These are phyloP conservation scores for Protomyctophum bolini DNA, from an alignment of 2,113 vertebrate genomes.

Conservation along the genomic window DNA sequence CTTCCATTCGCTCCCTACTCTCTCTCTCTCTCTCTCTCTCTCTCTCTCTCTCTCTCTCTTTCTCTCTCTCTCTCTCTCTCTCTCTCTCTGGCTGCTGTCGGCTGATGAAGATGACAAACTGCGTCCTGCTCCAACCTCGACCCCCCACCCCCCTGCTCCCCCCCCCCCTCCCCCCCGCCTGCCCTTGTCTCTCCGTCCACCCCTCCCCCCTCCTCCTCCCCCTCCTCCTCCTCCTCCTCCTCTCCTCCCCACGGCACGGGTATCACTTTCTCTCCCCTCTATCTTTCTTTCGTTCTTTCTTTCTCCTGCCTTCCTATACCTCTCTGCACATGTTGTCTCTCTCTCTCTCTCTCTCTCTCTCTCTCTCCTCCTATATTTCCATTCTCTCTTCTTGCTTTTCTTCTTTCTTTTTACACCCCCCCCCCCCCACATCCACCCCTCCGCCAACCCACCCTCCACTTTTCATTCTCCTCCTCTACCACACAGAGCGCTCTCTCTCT, in stretches of 20 bases:
- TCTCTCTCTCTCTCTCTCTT: conserved; percentile 22
- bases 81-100: conserved; percentile 33
- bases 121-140: conserved; percentile 51
- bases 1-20: neutral
- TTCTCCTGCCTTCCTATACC: neutral
- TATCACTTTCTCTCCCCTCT: neutral
- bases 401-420: neutral
- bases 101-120: conserved; percentile 75
- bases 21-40: neutral
- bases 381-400: conserved; percentile 30
- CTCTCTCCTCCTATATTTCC: conserved; percentile 9
- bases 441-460: conserved; percentile 2
- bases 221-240: neutral
- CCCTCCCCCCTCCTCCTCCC: neutral
- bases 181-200: conserved; percentile 1
- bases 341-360: conserved; percentile 3
- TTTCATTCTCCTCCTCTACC: conserved; percentile 18
- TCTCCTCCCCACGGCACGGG: neutral
- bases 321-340: neutral
- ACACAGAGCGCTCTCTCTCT: conserved; percentile 37
- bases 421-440: neutral
- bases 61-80: conserved; percentile 15
- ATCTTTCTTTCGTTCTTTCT: conserved; percentile 1
- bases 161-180: neutral
- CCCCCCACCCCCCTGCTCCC: conserved; percentile 2